phyloP scores from a whole-genome alignment of 2,113 vertebrate genomes.

The Trogon melanurus region DNA sequence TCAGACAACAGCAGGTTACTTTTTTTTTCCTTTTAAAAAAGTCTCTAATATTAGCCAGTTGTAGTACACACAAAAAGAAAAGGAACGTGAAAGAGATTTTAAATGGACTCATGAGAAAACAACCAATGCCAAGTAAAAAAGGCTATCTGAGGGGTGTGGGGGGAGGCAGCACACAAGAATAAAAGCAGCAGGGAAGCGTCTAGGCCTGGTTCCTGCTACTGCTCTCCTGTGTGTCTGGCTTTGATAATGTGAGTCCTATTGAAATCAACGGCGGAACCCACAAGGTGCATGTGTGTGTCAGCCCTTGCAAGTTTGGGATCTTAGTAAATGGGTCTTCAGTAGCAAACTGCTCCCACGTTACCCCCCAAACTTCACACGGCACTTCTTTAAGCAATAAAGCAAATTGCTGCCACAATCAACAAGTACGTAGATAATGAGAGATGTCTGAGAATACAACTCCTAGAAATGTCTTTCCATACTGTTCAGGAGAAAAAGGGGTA shows the following conservation, averaged over 20 bases:
- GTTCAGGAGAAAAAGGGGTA: background rate
- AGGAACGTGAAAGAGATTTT: background rate
- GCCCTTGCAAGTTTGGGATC: background rate
- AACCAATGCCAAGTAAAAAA: background rate
- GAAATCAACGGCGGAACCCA: background rate
- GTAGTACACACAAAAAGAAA: background rate
- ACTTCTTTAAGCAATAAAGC: background rate
- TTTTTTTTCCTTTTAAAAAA: too few relatives aligned
- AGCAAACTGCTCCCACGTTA: background rate
- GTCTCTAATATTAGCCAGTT: background rate
- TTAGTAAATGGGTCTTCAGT: background rate
- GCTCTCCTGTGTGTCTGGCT: background rate
- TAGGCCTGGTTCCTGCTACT: background rate
- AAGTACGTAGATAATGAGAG: background rate
- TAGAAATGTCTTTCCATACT: background rate
- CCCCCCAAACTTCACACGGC: background rate
- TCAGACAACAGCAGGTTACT: background rate
- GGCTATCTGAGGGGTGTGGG: background rate
- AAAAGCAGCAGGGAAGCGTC: constrained; percentile 43
- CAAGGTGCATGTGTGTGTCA: background rate
- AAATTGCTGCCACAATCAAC: background rate
- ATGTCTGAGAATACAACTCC: background rate
- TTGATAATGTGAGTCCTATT: background rate
- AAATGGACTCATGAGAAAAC: background rate
- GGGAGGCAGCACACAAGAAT: constrained; percentile 19